These are phyloP conservation scores for Drepana falcataria DNA, from an alignment of 2,888 invertebrate species.

Conservation along the genomic window DNA sequence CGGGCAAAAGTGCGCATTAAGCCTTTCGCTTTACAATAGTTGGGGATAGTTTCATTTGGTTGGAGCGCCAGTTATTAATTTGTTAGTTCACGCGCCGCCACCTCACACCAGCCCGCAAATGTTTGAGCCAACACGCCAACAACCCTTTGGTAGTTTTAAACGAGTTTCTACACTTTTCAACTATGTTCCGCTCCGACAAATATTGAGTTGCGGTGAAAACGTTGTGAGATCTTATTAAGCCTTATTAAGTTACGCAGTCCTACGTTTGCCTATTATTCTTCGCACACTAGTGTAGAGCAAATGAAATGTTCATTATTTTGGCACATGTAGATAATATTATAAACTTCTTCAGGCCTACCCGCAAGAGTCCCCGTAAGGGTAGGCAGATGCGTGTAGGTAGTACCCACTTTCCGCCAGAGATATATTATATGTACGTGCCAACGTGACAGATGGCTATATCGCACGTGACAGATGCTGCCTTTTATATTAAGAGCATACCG, in stretches of 20 bases:
- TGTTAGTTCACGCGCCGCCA: constrained; percentile 6
- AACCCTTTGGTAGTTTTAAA: constrained; percentile 8
- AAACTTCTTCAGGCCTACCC: too few species aligned
- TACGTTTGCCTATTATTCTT: too few species aligned
- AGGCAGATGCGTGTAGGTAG: too few species aligned
- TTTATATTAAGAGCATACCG: too few species aligned
- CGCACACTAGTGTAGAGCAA: too few species aligned
- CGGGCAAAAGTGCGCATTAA: not conserved
- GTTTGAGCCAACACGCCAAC: constrained; percentile 8
- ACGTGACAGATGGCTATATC: too few species aligned
- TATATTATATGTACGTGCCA: too few species aligned
- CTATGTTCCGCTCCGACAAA: not conserved
- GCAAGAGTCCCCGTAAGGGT: too few species aligned
- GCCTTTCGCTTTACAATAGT: constrained; percentile 2
- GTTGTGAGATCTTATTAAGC: not conserved
- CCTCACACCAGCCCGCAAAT: constrained; percentile 1
- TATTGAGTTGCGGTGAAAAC: not conserved
- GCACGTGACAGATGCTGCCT: too few species aligned
- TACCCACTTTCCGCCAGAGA: too few species aligned
- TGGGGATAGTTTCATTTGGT: constrained; percentile 20
- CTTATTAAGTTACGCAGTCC: not conserved
- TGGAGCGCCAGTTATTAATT: constrained; percentile 20
- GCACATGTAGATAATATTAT: too few species aligned
- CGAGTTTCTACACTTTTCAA: constrained; percentile 6
- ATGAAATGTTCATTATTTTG: too few species aligned